phyloP scores from a whole-genome alignment of 2,888 invertebrate species.

The Alviniconcha strummeri region DNA sequence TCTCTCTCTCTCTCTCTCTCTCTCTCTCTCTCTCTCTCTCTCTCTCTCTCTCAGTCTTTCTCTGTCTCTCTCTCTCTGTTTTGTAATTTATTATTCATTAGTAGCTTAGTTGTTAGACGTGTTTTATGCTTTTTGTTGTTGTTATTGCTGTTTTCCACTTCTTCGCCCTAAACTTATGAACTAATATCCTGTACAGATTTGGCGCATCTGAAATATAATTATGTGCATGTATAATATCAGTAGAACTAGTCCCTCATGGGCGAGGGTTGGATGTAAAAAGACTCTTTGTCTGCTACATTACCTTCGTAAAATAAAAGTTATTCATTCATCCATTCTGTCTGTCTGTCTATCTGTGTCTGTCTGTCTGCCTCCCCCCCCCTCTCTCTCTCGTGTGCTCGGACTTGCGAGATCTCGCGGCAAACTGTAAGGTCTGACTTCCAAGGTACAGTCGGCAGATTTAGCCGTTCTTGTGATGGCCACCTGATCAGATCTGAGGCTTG shows the following conservation, averaged over 20 bases:
- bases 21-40: neutral
- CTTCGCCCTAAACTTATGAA: neutral
- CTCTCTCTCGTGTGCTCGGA: too few species aligned
- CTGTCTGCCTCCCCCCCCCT: neutral
- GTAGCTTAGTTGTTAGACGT: neutral
- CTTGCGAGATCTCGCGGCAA: neutral
- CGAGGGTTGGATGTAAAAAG: too few species aligned
- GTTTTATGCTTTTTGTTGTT: neutral
- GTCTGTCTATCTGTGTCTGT: constrained; percentile 9
- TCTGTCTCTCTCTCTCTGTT: neutral
- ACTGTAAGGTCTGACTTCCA: too few species aligned
- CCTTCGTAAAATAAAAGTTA: neutral
- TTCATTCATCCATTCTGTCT: neutral
- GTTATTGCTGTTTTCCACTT: neutral
- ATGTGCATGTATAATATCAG: too few species aligned
- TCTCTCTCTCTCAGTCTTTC: neutral
- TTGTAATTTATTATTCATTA: neutral
- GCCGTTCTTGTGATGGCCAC: too few species aligned
- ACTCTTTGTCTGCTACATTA: neutral
- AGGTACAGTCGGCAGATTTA: too few species aligned
- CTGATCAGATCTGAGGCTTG: too few species aligned
- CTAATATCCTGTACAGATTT: neutral
- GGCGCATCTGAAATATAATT: neutral
- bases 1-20: neutral
- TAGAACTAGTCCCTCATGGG: too few species aligned